Conservation (phyloP, 2,888 invertebrate genomes). For the Habrosyne pyritoides region DNA sequence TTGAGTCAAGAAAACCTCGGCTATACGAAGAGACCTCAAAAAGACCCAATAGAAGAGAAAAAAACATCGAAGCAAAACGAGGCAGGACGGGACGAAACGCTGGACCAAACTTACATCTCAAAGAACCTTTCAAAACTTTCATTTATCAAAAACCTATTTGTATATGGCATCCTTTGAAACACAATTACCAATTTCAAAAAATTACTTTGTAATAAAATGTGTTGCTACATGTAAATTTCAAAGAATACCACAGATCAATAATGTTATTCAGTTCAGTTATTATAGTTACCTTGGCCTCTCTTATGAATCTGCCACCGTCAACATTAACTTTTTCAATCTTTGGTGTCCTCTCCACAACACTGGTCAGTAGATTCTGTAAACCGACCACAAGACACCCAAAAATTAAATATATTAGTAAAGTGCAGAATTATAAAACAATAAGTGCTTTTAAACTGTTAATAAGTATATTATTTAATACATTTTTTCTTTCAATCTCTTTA, state of each 20-base stretch:
- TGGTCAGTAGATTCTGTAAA: conserved; percentile 94
- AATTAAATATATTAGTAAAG: conserved; percentile 27
- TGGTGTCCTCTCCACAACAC: conserved; percentile 95
- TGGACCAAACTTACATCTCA: conserved; percentile 57
- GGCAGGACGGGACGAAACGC: conserved; percentile 56
- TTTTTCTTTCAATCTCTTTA: neutral
- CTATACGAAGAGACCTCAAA: conserved; percentile 50
- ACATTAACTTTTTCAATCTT: conserved; percentile 98
- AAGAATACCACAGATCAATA: conserved; percentile 33
- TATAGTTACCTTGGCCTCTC: conserved; percentile 97
- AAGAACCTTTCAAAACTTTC: conserved; percentile 59
- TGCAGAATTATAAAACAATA: neutral
- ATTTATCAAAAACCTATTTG: neutral
- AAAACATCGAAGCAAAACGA: conserved; percentile 47
- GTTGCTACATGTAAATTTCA: conserved; percentile 26
- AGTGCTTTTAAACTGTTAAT: neutral
- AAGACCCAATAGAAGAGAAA: conserved; percentile 50
- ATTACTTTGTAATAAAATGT: neutral
- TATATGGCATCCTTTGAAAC: neutral
- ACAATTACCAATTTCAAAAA: neutral
- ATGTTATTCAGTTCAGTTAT: conserved; percentile 1
- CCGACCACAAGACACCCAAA: conserved; percentile 63
- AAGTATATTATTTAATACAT: neutral
- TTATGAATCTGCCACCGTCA: conserved; percentile 96
- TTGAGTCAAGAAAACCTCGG: conserved; percentile 39